phyloP scores from a whole-genome alignment of 2,888 invertebrate species.

The Petrophora chlorosata region DNA sequence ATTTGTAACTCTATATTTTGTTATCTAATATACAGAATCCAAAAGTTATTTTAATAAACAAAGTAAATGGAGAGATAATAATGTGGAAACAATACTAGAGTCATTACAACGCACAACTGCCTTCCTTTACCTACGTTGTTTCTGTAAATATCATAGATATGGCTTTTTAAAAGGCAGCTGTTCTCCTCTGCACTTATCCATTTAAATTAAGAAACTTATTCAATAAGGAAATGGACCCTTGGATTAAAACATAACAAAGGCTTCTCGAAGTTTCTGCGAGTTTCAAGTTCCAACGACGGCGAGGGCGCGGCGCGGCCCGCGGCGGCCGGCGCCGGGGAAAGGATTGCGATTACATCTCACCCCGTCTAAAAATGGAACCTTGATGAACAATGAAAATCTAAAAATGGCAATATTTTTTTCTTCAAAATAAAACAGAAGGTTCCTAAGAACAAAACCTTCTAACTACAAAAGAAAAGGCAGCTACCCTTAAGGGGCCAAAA shows the following conservation, averaged over 20 bases:
- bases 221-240: conserved; percentile 11
- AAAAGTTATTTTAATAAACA: too few species aligned
- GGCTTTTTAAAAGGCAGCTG: neutral
- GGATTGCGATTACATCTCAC: conserved; percentile 5
- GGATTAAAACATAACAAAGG: conserved; percentile 18
- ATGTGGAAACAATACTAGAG: too few species aligned
- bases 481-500: too few species aligned
- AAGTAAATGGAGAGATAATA: too few species aligned
- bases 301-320: neutral
- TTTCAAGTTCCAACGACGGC: neutral
- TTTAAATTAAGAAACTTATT: conserved; percentile 14
- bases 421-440: too few species aligned
- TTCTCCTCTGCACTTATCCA: neutral
- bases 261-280: neutral
- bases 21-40: too few species aligned
- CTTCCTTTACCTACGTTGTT: too few species aligned
- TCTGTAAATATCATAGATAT: neutral
- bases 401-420: neutral
- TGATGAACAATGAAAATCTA: too few species aligned
- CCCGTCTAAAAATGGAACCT: neutral
- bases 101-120: too few species aligned
- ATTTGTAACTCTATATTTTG: too few species aligned
- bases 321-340: neutral
- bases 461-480: too few species aligned
- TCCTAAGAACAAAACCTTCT: too few species aligned